Evolutionary conservation across 1,140 invertebrate species (phyloP).

Genomic region (Diploscapter pachys): DNA sequence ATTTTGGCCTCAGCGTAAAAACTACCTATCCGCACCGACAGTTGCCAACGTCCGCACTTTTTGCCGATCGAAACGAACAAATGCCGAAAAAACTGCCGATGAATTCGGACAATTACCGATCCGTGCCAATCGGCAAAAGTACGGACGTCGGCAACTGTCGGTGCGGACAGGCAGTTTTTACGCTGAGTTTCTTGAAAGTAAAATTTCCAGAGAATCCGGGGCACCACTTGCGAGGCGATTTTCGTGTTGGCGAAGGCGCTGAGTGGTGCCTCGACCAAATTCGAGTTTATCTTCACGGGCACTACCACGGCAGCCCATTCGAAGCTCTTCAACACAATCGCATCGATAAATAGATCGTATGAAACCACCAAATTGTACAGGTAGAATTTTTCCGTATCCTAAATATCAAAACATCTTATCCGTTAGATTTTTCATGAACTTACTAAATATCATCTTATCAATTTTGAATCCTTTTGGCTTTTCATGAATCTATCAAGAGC

Average conservation of each 20-base stretch:
- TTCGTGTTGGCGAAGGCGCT: conserved; percentile 19
- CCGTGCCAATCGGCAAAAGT: background rate
- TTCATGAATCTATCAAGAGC: too few relatives aligned
- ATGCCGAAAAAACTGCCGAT: conserved; percentile 29
- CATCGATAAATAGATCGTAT: conserved; percentile 23
- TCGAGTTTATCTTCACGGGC: conserved; percentile 32
- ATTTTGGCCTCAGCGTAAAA: too few relatives aligned
- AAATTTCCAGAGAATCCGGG: conserved; percentile 12
- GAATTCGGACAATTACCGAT: background rate
- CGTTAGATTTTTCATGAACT: too few relatives aligned
- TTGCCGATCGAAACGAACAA: conserved; percentile 39
- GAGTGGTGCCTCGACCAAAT: conserved; percentile 9
- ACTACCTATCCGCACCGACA: too few relatives aligned
- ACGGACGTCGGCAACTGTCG: too few relatives aligned
- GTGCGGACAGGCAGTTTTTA: too few relatives aligned
- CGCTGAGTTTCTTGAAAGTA: background rate
- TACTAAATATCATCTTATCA: too few relatives aligned
- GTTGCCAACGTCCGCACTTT: too few relatives aligned
- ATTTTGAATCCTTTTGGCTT: too few relatives aligned
- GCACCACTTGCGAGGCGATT: conserved; percentile 13
- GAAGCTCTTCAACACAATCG: conserved; percentile 19
- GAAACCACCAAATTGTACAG: conserved; percentile 29
- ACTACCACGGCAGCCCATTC: conserved; percentile 7
- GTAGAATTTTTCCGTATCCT: too few relatives aligned
- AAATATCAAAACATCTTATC: too few relatives aligned